Conservation (phyloP, 2,888 invertebrate species). For the Ormia ochracea region DNA sequence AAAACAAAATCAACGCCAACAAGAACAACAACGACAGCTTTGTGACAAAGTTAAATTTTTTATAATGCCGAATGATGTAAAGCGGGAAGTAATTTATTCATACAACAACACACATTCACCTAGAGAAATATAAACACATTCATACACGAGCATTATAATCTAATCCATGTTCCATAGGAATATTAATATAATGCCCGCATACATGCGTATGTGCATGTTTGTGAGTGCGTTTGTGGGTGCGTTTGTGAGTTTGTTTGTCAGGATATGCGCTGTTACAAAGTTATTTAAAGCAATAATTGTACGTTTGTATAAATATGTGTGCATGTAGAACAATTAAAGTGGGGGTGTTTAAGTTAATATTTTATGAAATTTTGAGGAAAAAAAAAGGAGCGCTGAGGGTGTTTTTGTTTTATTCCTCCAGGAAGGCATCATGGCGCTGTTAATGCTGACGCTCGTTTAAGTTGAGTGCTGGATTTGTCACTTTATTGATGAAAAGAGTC, state of each 20-base stretch:
- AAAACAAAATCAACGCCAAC: no score
- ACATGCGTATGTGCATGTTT: background rate
- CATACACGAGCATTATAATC: constrained; percentile 21
- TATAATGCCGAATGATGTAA: constrained; percentile 58
- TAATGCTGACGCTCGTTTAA: constrained; percentile 23
- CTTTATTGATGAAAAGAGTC: constrained; percentile 62
- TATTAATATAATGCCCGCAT: background rate
- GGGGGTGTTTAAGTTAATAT: constrained; percentile 2
- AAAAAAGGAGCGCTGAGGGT: constrained; percentile 46
- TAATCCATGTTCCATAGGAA: constrained; percentile 31
- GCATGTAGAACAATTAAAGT: background rate
- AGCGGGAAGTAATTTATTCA: constrained; percentile 60
- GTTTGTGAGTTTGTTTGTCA: background rate
- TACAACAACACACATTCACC: background rate
- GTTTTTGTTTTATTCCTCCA: constrained; percentile 40
- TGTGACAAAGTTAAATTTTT: constrained; percentile 51
- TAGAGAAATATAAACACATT: no score
- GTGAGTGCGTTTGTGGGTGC: background rate
- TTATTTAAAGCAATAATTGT: constrained; percentile 21
- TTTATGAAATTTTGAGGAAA: constrained; percentile 34
- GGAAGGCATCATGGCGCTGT: constrained; percentile 39
- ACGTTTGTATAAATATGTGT: background rate
- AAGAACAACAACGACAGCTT: constrained; percentile 9
- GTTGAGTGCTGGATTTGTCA: constrained; percentile 60
- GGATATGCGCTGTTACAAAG: constrained; percentile 29